A percentile compares a stretch with the other conserved stretches of the same genome.
Conservation (phyloP, 2,888 invertebrate genomes). For the Horisme vitalbata region DNA sequence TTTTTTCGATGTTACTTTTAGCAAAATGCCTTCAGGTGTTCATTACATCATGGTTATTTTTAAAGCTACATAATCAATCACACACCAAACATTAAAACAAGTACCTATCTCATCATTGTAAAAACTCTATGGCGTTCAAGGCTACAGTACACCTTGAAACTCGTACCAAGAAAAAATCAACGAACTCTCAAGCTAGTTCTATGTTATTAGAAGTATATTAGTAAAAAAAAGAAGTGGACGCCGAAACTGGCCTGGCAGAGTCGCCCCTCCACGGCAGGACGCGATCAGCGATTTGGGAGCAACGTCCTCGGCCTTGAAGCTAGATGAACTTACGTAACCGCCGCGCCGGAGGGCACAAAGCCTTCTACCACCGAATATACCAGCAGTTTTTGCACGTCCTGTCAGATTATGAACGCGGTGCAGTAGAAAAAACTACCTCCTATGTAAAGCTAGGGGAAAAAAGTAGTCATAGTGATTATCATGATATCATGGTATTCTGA, state of each 20-base stretch:
- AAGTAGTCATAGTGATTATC: no score
- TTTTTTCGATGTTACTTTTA: neutral
- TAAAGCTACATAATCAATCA: slow-evolving; percentile 2
- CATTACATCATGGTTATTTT: slow-evolving; percentile 8
- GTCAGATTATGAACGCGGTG: slow-evolving; percentile 46
- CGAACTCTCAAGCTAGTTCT: slow-evolving; percentile 36
- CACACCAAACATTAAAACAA: neutral
- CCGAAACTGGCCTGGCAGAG: slow-evolving; percentile 68
- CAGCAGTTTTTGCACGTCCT: slow-evolving; percentile 73
- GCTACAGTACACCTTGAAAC: slow-evolving; percentile 20
- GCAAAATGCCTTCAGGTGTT: neutral
- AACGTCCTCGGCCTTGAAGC: slow-evolving; percentile 81
- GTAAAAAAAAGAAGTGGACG: slow-evolving; percentile 68
- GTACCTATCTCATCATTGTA: slow-evolving; percentile 1
- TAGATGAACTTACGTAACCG: slow-evolving; percentile 82
- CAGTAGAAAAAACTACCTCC: slow-evolving; percentile 26
- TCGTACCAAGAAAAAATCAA: slow-evolving; percentile 33
- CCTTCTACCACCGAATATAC: slow-evolving; percentile 75
- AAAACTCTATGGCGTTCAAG: slow-evolving; percentile 20
- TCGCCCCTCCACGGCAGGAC: slow-evolving; percentile 70
- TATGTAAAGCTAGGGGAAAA: no score
- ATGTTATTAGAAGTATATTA: slow-evolving; percentile 48
- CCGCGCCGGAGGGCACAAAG: slow-evolving; percentile 62
- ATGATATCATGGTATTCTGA: no score
- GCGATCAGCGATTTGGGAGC: slow-evolving; percentile 80